phyloP scores from a whole-genome alignment of 2,888 invertebrate genomes.

The Lasioglossum pauxillum region DNA sequence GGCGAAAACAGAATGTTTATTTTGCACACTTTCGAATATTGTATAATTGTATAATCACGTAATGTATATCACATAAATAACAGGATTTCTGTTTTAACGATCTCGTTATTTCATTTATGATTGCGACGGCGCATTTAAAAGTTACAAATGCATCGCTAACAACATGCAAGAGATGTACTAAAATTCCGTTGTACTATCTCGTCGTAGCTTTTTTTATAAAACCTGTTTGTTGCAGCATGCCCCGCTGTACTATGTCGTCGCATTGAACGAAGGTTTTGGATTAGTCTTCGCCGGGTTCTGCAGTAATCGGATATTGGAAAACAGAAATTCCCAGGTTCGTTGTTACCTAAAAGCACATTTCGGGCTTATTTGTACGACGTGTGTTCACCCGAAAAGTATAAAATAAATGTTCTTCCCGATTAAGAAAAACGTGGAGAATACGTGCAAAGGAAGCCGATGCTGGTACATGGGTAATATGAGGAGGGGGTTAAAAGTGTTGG shows the following conservation, averaged over 20 bases:
- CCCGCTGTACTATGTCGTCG: background rate
- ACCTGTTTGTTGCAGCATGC: background rate
- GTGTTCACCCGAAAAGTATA: background rate
- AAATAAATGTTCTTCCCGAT: constrained; percentile 12
- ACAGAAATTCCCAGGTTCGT: background rate
- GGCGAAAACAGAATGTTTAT: too few species aligned
- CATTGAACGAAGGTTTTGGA: background rate
- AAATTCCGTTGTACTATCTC: background rate
- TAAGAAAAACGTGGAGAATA: constrained; percentile 4
- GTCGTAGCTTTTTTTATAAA: background rate
- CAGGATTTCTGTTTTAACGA: background rate
- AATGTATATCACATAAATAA: background rate
- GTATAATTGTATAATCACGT: too few species aligned
- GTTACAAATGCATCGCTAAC: background rate
- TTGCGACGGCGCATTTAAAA: background rate
- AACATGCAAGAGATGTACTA: background rate
- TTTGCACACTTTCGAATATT: too few species aligned
- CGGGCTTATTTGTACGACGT: background rate
- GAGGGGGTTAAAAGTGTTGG: background rate
- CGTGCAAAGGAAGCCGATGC: background rate
- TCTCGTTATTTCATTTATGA: background rate
- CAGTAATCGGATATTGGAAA: background rate
- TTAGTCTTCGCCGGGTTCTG: background rate
- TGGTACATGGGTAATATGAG: background rate
- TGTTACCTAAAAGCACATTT: background rate